Base-by-base conservation (phyloP, 1,140 invertebrate species). In the Drosophila ironensis region DNA sequence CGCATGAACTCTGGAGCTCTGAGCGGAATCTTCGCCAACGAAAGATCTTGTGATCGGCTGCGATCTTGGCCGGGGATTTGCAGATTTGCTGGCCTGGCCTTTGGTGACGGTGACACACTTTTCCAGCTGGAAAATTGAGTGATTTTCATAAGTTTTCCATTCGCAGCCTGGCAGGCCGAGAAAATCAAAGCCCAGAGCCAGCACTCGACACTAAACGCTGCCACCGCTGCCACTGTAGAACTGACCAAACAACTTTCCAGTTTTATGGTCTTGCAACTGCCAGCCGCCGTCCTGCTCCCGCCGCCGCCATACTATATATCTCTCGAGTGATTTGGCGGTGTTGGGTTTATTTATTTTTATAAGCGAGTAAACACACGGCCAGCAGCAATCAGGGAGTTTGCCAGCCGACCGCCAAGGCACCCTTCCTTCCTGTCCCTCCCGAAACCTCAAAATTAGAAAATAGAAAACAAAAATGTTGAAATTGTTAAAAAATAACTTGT, bases 221-320 rank as follows among this genome's bases (percentile, higher is more conserved):
- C 25, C 35, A 16, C 41, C 35, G 41, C 35, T 20, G 14, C 3
- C 4, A 24, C 14, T 48, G 25, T 70, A 81, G 51, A 72, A 82
- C 78, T 82, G 78, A 60, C 78, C 78, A 84, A 82, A 82, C 78
- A 84, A 86, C 78, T 82, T 82, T 82, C 78, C 78, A 82, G 78
- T 82, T 84, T 82, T 72, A 41, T 51, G 59, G 70, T 72, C 20
- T 64, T 48, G 44, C 64, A 47, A 56, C 64, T 56, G 63, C 59
- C 63, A 60, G 19, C 37, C 12, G 0, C 50, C 47, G 12, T 28
- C 11, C 27, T 44, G 47, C 54, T 20, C 28, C 44, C 20, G 48
- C 46, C 48, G 19, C 20, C 66, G 33, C 69, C 41, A n/a, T n/a
- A n/a, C n/a, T n/a, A n/a, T 51, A 24, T 77, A 56, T 61, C 71